phyloP scores from a whole-genome alignment of 2,888 invertebrate genomes.

The Beris morrisii region DNA sequence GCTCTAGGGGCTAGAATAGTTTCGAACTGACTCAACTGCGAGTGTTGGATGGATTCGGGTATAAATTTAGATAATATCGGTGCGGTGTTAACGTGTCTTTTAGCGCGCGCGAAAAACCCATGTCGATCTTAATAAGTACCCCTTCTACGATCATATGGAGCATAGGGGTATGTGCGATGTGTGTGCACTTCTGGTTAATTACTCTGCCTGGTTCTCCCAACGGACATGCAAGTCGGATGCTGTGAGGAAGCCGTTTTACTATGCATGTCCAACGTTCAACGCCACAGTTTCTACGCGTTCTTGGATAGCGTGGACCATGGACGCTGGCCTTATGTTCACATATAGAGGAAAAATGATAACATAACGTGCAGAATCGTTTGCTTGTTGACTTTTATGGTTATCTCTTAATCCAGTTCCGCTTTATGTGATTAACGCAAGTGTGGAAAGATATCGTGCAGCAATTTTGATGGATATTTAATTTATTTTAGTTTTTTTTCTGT shows the following conservation, averaged over 20 bases:
- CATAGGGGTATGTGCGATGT: background rate
- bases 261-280: background rate
- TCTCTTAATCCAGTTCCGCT: slow-evolving; percentile 41
- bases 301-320: background rate
- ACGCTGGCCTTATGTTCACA: slow-evolving; percentile 9
- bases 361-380: slow-evolving; percentile 1
- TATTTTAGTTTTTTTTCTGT: background rate
- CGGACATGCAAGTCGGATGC: too few species aligned
- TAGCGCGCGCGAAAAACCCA: slow-evolving; percentile 1
- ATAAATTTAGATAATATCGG: slow-evolving; percentile 20
- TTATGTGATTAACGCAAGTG: slow-evolving; percentile 39
- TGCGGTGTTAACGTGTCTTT: slow-evolving; percentile 31
- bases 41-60: slow-evolving; percentile 33
- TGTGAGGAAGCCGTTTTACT: background rate
- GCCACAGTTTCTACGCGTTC: background rate
- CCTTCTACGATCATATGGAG: background rate
- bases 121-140: too few species aligned
- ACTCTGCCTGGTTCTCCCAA: too few species aligned
- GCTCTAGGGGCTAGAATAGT: background rate
- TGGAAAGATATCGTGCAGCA: slow-evolving; percentile 33
- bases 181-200: background rate
- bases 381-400: slow-evolving; percentile 36
- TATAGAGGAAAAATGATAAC: slow-evolving; percentile 4
- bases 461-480: slow-evolving; percentile 23
- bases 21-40: too few species aligned